Percentiles rank a stretch among this genome's conserved stretches.
Conservation (phyloP, 2,888 invertebrate genomes). For the Imbricaverruca yamaguchii region DNA sequence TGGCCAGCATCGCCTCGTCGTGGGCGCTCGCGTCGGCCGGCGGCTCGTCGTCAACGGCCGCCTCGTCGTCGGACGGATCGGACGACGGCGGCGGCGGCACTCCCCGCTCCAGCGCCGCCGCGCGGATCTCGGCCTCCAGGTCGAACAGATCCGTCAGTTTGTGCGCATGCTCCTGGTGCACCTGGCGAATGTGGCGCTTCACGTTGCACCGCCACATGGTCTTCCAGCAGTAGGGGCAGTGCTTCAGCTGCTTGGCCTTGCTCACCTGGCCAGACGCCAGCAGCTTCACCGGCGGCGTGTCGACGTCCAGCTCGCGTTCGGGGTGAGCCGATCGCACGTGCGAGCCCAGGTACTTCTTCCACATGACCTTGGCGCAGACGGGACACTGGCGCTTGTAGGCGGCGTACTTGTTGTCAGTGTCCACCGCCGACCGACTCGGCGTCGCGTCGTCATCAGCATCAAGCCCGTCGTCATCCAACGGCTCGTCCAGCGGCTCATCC, state of each 20-base stretch:
- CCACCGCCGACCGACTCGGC: background rate
- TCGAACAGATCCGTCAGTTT: background rate
- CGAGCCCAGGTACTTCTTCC: conserved; percentile 16
- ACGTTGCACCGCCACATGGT: conserved; percentile 23
- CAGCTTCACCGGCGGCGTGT: background rate
- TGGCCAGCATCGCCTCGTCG: conserved; percentile 14
- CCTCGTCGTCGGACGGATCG: background rate
- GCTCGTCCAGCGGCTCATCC: background rate
- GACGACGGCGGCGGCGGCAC: background rate
- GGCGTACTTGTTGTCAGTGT: background rate
- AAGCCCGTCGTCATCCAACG: background rate
- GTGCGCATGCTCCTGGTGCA: background rate
- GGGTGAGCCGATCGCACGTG: conserved; percentile 9
- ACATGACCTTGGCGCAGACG: conserved; percentile 11
- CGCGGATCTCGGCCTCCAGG: conserved; percentile 7
- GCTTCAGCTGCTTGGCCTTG: background rate
- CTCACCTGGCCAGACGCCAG: background rate
- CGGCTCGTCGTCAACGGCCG: background rate
- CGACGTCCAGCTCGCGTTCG: background rate
- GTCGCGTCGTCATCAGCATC: too few relatives aligned
- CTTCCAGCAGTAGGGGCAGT: conserved; percentile 22
- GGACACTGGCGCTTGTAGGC: conserved; percentile 11
- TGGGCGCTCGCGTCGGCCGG: background rate
- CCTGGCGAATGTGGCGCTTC: conserved; percentile 15
- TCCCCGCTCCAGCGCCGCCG: conserved; percentile 13